Base-by-base conservation (phyloP, 2,797 vertebrate species). In the Dryobates pubescens region DNA sequence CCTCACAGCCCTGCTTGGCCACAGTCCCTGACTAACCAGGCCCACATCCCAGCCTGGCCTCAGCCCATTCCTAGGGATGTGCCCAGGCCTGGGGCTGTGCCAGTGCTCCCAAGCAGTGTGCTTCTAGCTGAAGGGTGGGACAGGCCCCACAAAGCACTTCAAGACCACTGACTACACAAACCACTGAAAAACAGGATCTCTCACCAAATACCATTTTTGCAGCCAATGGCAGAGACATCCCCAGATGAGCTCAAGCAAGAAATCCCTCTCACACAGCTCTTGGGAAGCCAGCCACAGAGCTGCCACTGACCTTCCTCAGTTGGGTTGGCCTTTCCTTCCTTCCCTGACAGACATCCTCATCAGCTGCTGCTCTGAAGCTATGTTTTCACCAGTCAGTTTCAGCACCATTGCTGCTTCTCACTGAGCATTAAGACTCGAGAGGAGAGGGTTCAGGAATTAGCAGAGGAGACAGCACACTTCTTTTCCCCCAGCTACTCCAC, bases 141-240 rank as follows among this genome's bases (percentile, higher is more conserved):
- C 57, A 30, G 16, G 36, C 23, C 59, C 4, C 0, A 0, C 2
- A 4, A 16, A 6, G 68, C 15, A 1, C 58, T 12, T 29, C 8
- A 8, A 38, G 26, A n/a, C 22, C 13, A 3, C 64, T 38, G 23
- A 34, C 9, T 13, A 45, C 41, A n/a, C 51, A 3, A 15, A 51
- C 15, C 18, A 17, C 17, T 3, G 45, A 74, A 56, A 23, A 77
- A 17, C 24, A 83, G 8, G 16, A 23, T 38, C 38, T 32, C 49
- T 36, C 62, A 63, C 19, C 43, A 63, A 80, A 49, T 2, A 32
- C 26, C 36, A 8, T 3, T 23, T 45, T 3, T 32, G 16, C 49
- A 86, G 49, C 43, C 58, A 72, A 32, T 11, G 2, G 17, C 80
- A 61, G 77, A 68, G 58, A 20, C 30, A 78, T 7, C 13, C 29